Conservation (phyloP, 1,140 invertebrate genomes). For the Manduca sexta region DNA sequence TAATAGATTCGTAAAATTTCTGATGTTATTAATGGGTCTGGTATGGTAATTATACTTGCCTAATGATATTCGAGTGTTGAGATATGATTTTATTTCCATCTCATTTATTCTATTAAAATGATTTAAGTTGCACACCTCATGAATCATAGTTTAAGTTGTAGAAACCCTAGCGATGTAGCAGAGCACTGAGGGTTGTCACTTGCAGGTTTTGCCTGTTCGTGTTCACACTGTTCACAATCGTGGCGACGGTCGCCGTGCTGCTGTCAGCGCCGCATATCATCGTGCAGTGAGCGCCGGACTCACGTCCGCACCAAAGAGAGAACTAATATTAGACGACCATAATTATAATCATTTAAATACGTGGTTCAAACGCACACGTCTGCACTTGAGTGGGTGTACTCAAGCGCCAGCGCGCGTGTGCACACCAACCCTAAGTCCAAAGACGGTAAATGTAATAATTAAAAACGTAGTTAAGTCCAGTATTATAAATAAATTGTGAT, state of each 20-base stretch:
- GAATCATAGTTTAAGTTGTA: background rate
- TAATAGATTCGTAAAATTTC: no score
- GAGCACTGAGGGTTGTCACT: background rate
- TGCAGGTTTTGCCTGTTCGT: slow-evolving; percentile 94
- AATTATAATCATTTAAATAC: slow-evolving; percentile 40
- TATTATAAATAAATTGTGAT: slow-evolving; percentile 60
- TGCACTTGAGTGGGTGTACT: slow-evolving; percentile 5
- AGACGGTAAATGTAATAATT: slow-evolving; percentile 51
- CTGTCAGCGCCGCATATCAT: slow-evolving; percentile 96
- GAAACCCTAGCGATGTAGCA: background rate
- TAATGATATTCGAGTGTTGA: no score
- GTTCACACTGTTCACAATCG: slow-evolving; percentile 96
- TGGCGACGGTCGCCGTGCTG: slow-evolving; percentile 95
- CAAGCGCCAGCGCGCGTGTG: background rate
- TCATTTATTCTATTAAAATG: no score
- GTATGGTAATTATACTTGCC: no score
- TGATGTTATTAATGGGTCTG: no score
- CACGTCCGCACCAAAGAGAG: slow-evolving; percentile 43
- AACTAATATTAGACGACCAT: slow-evolving; percentile 50
- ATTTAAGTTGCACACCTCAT: no score
- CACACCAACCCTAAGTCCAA: slow-evolving; percentile 19
- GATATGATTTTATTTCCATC: no score
- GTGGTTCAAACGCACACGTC: slow-evolving; percentile 66
- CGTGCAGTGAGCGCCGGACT: slow-evolving; percentile 81
- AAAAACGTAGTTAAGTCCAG: slow-evolving; percentile 47